These are phyloP conservation scores for Catharus ustulatus DNA, from an alignment of 2,797 vertebrate species.

Conservation along the genomic window DNA sequence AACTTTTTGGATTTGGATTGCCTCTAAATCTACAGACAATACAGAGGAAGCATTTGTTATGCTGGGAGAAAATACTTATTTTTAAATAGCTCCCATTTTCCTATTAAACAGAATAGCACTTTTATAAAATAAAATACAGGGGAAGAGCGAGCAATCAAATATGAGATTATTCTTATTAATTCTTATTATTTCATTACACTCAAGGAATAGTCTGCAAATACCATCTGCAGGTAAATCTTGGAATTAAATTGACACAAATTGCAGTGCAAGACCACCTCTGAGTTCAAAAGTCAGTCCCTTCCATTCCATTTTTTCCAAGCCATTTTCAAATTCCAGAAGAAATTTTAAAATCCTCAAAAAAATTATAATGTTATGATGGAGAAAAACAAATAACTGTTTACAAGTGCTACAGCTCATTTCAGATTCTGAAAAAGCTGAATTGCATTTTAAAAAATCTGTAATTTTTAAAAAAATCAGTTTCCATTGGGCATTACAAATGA, in stretches of 20 bases:
- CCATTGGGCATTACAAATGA: not conserved
- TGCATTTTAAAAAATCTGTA: not conserved
- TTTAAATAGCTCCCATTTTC: not conserved
- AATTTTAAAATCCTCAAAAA: not conserved
- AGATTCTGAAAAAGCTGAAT: not conserved
- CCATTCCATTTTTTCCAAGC: not conserved
- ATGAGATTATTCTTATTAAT: not conserved
- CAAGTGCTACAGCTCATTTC: not conserved
- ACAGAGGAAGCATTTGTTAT: not conserved
- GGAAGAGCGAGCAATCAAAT: not conserved
- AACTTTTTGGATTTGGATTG: not conserved
- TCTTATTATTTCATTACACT: not conserved
- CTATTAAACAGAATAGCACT: not conserved
- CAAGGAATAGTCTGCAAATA: not conserved
- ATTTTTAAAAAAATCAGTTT: not conserved
- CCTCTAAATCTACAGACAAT: not conserved
- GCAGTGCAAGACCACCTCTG: not conserved
- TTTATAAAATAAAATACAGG: not conserved
- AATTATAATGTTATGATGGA: accelerated
- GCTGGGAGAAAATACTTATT: not conserved
- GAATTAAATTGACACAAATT: not conserved
- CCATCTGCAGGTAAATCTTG: not conserved
- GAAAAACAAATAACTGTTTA: not conserved
- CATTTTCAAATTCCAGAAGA: not conserved
- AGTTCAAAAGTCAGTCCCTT: not conserved